Evolutionary conservation across 2,888 invertebrate species (phyloP), one percentile per base, ranked within the genome.

Genomic region (Nomada flava): DNA sequence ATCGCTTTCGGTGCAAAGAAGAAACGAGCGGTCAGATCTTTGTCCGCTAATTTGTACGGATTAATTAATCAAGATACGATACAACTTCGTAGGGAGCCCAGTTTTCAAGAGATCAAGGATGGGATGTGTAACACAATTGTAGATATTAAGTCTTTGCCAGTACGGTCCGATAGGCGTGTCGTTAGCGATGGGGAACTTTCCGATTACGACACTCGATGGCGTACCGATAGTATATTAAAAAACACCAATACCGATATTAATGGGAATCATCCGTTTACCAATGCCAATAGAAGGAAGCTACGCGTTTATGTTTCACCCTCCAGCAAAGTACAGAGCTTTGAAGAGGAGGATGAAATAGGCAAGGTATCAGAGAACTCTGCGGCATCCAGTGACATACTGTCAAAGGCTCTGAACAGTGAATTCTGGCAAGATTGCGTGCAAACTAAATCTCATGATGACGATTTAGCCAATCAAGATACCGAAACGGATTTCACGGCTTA

Each of bases 11-110:
- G 94, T 59, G 90, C 96, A 65, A 96, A 96, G 92, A 98, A 97
- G 93, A 97, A 97, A 91, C 95, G 97, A 78, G 97, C 98, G 1
- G 96, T 97, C 0, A 95, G 98, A 83, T 98, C 98, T 2, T 94
- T 97, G 67, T 98, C 98, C 0, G 98, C 97, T 0, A 98, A 98
- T 92, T 96, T 98, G 83, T 97, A 97, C 79, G 96, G 96, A 82
- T 95, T 97, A 90, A 96, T 97, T 79, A 96, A 96, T 90, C 95
- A 86, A 4, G 86, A 90, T 57, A 81, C 67, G 1, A 89, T 85
- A 65, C 85, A 83, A 29, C 72, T 77, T 53, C 76, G 68, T 36
- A 70, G 79, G 13, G 76, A 80, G 55, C 82, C 82, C 9, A 81
- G 72, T 13, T 79, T 81, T 29, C 76, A 71, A 29, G 70, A 71